Evolutionary conservation across 2,113 vertebrate genomes (phyloP), one percentile per base, ranked within the genome.

Genomic region (Megatriorchis doriae): DNA sequence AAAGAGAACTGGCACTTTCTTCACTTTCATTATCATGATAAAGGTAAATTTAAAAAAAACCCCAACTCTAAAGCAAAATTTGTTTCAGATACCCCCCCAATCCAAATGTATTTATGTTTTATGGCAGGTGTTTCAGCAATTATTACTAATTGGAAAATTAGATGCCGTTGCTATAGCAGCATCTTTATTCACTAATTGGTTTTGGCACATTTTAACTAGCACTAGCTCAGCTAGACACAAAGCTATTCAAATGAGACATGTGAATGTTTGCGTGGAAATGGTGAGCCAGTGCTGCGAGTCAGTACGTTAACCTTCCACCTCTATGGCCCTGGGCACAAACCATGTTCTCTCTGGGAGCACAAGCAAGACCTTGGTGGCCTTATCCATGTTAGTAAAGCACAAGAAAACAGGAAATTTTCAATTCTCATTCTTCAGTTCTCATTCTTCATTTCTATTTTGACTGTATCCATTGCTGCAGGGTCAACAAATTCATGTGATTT

Each of bases 101-200:
- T 93, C 43, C 45, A 91, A 92, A 71, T 27, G 48, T 86, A 86
- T 92, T 89, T 86, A 59, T 81, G n/a, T 84, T 95, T 95, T 96
- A 90, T 91, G 84, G 83, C 94, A 97, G 91, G 92, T 95, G 95
- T 94, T 97, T 94, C 62, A 84, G 92, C 84, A 90, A 5, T 97
- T 95, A 96, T 93, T 95, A 80, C 68, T 95, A 96, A 94, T 71
- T 86, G 86, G 77, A 81, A 93, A 92, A 94, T 95, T 81, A 96
- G 88, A 85, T 92, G 63, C 75, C 0, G 79, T 96, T 97, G 73
- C 85, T 96, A 90, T 94, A 93, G 95, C 86, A 92, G 78, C 90
- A 84, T 90, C 75, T 90, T 94, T 94, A 92, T 78, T 61, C 45
- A 22, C 68, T 97, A 90, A 95, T 95, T 96, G 92, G 65, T 90